phyloP scores from a whole-genome alignment of 2,797 vertebrate genomes.

The Clangula hyemalis region DNA sequence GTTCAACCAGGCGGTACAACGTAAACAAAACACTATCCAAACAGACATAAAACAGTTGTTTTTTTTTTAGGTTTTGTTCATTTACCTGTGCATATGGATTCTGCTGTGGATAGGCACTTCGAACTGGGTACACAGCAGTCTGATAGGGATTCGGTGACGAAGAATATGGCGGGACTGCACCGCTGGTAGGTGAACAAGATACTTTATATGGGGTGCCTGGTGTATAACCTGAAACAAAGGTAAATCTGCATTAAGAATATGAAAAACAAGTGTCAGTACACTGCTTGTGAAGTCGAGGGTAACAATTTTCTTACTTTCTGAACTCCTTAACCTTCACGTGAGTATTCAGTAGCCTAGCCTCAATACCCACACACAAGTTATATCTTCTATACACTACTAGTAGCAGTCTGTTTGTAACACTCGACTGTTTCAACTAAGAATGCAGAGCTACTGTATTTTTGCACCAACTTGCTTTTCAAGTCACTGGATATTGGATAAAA shows the following conservation, averaged over 20 bases:
- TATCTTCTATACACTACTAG: neutral
- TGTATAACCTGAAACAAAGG: constrained; percentile 87
- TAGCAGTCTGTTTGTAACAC: neutral
- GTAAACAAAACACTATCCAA: neutral
- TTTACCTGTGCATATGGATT: constrained; percentile 95
- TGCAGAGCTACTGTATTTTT: neutral
- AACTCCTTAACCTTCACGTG: neutral
- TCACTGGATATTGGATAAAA: neutral
- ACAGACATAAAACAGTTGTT: accelerated
- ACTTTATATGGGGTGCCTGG: constrained; percentile 97
- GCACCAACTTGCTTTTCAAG: neutral
- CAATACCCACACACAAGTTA: neutral
- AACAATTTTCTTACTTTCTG: accelerated
- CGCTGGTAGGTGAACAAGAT: constrained; percentile 95
- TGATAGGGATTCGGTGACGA: constrained; percentile 93
- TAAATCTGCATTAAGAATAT: neutral
- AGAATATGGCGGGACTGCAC: constrained; percentile 92
- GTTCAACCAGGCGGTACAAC: neutral
- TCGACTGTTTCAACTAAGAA: neutral
- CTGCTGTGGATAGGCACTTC: constrained; percentile 97
- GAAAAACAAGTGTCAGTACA: neutral
- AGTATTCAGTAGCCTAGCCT: neutral
- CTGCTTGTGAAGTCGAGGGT: neutral
- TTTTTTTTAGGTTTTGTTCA: neutral
- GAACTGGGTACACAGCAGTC: constrained; percentile 92